Evolutionary conservation across 1,140 invertebrate genomes (phyloP), one percentile per base, ranked within the genome.

Genomic region (Lasaia peninsularis): DNA sequence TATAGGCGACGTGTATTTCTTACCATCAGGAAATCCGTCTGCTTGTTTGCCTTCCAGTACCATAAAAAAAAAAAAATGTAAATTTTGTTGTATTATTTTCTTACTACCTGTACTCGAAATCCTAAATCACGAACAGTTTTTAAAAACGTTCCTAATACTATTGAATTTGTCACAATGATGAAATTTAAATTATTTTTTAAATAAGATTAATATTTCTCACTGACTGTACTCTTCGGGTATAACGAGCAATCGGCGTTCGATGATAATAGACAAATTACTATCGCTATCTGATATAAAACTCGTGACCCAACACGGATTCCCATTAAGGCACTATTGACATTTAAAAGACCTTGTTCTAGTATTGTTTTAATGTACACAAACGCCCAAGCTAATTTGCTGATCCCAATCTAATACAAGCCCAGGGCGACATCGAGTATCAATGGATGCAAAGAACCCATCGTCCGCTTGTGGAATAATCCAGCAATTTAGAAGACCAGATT

Each of bases 281-380:
- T 65, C 67, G 75, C 71, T 80, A 86, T 81, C 83, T 78, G 80
- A 86, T 85, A 78, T 67, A 63, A 62, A 68, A 68, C 67, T 82
- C 80, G 80, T 86, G 79, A 81, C 78, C 73, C 63, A 68, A 66
- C 62, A 71, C 66, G 75, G 79, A 74, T 78, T 75, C 73, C 63
- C 71, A 65, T 67, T 65, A 62, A 67, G 65, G 60, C 60, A 63
- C 56, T 60, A 73, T 65, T 82, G 78, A 76, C 78, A 80, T 84
- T 76, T 79, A 78, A 67, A 70, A 69, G 73, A 63, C 79, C 76
- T 78, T 80, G 74, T 66, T 68, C 67, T 63, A 71, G 50, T 69
- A 76, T 75, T 71, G 63, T 75, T 69, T 67, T 31, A 35, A 55
- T 16, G 34, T 55, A 56, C 53, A 55, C 35, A 55, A 55, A 55